Percentiles rank a stretch among this genome's conserved stretches.
Evolutionary conservation across 92 coral and sea anemone species (phyloP).

Genomic region (Actinernus sp.): DNA sequence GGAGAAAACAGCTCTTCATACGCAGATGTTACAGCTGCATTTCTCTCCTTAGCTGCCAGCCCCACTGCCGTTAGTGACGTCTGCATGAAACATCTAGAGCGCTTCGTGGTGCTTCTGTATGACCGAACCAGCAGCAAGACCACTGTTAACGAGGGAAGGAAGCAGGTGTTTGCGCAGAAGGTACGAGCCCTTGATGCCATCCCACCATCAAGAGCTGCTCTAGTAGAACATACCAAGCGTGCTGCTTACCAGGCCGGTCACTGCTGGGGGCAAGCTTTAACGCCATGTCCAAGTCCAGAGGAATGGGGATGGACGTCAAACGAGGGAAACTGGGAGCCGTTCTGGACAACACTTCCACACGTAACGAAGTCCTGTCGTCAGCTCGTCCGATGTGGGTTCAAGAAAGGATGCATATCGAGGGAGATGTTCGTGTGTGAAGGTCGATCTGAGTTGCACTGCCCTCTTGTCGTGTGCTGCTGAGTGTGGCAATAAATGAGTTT

Average conservation of each 20-base stretch:
- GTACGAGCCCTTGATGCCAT: slow-evolving; percentile 8
- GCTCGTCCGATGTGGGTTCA: no score
- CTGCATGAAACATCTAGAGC: slow-evolving; percentile 9
- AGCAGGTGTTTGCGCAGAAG: slow-evolving; percentile 17
- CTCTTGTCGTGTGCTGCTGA: no score
- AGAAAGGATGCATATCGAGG: no score
- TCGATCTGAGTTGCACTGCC: no score
- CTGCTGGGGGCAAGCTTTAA: slow-evolving; percentile 15
- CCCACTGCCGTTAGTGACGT: no score
- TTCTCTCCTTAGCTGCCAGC: slow-evolving; percentile 6
- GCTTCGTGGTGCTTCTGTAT: slow-evolving; percentile 16
- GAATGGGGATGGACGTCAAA: slow-evolving; percentile 18
- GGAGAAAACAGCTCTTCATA: slow-evolving; percentile 10
- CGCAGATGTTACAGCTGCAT: slow-evolving; percentile 32
- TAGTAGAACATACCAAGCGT: slow-evolving; percentile 13
- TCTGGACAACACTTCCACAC: slow-evolving; percentile 22
- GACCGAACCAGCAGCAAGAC: slow-evolving; percentile 2
- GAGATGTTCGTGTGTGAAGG: no score
- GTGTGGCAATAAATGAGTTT: no score
- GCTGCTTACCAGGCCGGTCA: slow-evolving; percentile 8
- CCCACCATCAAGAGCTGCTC: slow-evolving; percentile 15
- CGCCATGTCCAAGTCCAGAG: slow-evolving; percentile 10
- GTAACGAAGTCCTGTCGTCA: no score
- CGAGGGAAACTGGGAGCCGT: slow-evolving; percentile 26
- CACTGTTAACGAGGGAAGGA: slow-evolving; percentile 10